Evolutionary conservation across 2,797 vertebrate genomes (phyloP), one percentile per base, ranked within the genome.

Genomic region (Alfaro cultratus): DNA sequence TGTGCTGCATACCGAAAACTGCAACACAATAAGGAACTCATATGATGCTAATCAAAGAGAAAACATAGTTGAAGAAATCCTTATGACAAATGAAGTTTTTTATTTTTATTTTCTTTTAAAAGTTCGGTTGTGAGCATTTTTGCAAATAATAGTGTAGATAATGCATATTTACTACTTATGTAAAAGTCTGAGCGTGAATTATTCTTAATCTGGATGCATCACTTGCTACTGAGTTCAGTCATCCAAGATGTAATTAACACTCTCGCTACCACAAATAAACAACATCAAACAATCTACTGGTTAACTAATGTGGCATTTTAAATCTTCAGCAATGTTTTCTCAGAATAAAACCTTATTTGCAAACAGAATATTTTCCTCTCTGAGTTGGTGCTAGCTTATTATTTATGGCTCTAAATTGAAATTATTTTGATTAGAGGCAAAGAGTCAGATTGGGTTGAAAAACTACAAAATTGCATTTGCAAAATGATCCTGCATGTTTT

Each of bases 221-320:
- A 45, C 21, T n/a, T 80, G 74, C 82, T 60, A 64, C 73, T 53
- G 79, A 81, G 79, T 47, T 7, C 70, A 83, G 78, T 80, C 73
- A 80, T 67, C 51, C 49, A 29, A 34, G n/a, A 47, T 49, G 71
- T 83, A 79, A 89, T 89, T 85, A 88, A 74, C 31, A 74, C 62
- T 12, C 21, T 23, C 36, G 3, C 51, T 76, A 29, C 34, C 15
- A 15, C 41, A 26, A 77, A 80, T 72, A 77, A 82, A 80, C 49
- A 72, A 11, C 72, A 47, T 74, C 71, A 85, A 71, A 74, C 86
- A 76, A 73, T 75, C 16, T 46, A 75, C 76, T 55, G 62, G n/a
- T 87, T 83, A 74, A 86, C 84, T 79, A 83, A 43, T 3, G 1
- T 72, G 70, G 26, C 29, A 76, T 74, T 23, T 70, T 45, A 49